phyloP scores from a whole-genome alignment of 2,888 invertebrate species.

The Eupithecia inturbata region DNA sequence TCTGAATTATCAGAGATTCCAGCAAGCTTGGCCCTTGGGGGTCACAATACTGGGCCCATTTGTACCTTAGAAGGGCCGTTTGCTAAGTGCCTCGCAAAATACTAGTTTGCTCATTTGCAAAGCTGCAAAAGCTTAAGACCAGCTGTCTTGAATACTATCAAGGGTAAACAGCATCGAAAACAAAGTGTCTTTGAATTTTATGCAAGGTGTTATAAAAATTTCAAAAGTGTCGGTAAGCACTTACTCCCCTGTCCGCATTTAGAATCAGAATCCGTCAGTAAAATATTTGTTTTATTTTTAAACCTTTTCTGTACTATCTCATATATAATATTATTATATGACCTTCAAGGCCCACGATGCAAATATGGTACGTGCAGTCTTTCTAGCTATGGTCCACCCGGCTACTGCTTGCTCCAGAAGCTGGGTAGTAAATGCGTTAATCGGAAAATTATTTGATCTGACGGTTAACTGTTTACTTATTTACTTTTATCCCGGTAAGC shows the following conservation, averaged over 20 bases:
- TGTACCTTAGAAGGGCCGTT: constrained; percentile 21
- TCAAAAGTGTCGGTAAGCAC: no score
- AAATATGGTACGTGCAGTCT: no score
- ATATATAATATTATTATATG: no score
- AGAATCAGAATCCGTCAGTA: no score
- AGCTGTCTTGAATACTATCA: constrained; percentile 24
- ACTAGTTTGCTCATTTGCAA: constrained; percentile 30
- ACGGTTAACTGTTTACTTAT: no score
- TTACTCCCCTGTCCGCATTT: no score
- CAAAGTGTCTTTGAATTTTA: background rate
- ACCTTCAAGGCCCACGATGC: no score
- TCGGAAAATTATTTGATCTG: background rate
- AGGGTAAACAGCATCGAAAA: background rate
- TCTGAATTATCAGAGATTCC: constrained; percentile 3
- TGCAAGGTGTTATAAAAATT: constrained; percentile 16
- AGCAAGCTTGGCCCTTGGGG: constrained; percentile 1
- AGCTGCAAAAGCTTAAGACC: constrained; percentile 24
- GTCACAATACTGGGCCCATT: constrained; percentile 27
- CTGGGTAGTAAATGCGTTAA: background rate
- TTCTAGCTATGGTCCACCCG: no score
- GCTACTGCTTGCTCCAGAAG: no score
- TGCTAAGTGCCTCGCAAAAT: constrained; percentile 28
- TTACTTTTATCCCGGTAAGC: no score
- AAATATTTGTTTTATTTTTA: no score
- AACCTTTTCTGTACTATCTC: no score